phyloP scores from a whole-genome alignment of 2,797 vertebrate species.

The Urosaurus nigricauda region DNA sequence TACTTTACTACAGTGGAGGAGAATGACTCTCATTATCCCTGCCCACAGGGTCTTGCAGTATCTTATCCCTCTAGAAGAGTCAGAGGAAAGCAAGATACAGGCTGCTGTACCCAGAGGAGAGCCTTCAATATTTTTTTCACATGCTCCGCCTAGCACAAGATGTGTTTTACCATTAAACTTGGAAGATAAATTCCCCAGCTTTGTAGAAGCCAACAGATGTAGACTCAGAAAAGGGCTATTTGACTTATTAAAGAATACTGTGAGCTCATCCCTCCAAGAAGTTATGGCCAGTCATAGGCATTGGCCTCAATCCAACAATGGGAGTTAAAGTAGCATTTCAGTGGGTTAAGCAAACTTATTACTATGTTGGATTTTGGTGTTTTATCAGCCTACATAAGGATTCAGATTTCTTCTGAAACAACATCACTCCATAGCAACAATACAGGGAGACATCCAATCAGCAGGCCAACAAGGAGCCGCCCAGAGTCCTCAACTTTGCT shows the following conservation, averaged over 20 bases:
- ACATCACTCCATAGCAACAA: background rate
- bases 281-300: background rate
- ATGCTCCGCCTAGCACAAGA: background rate
- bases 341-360: background rate
- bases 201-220: background rate
- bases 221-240: background rate
- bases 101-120: background rate
- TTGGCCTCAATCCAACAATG: background rate
- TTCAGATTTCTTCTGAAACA: background rate
- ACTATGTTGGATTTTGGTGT: background rate
- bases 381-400: background rate
- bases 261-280: background rate
- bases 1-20: background rate
- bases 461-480: background rate
- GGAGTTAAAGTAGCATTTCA: background rate
- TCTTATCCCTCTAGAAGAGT: background rate
- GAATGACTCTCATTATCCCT: background rate
- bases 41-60: background rate
- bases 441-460: background rate
- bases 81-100: background rate
- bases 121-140: background rate
- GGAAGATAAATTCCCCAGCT: background rate
- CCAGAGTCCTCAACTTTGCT: background rate
- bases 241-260: background rate
- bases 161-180: background rate